Evolutionary conservation across 92 coral and sea anemone species (phyloP).

Genomic region (Bergia puertoricense): DNA sequence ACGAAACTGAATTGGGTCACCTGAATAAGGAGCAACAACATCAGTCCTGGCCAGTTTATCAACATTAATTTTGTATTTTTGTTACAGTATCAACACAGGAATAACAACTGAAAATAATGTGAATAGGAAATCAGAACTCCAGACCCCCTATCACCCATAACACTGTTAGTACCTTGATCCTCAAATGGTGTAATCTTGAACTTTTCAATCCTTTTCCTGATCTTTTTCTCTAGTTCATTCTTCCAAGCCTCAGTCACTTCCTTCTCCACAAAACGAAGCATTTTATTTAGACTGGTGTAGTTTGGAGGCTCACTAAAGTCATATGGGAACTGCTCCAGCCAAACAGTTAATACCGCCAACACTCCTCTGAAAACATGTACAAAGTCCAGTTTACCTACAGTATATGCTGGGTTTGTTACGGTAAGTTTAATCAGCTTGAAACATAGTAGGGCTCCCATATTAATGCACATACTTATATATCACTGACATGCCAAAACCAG

Average conservation of each 20-base stretch:
- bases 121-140: too few species aligned
- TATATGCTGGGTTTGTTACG: too few species aligned
- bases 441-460: too few species aligned
- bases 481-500: too few species aligned
- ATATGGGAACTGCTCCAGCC: constrained; percentile 89
- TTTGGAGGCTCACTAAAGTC: constrained; percentile 84
- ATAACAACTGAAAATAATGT: too few species aligned
- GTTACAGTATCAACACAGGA: too few species aligned
- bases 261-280: constrained; percentile 69
- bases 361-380: constrained; percentile 64
- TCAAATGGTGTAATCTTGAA: constrained; percentile 80
- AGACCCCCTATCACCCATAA: not conserved
- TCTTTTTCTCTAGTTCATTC: constrained; percentile 78
- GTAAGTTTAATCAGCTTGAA: too few species aligned
- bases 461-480: too few species aligned
- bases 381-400: not conserved
- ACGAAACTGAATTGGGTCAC: constrained; percentile 62
- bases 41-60: not conserved
- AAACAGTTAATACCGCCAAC: constrained; percentile 74
- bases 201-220: constrained; percentile 74
- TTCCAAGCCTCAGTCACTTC: constrained; percentile 58
- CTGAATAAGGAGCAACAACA: constrained; percentile 14
- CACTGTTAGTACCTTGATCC: constrained; percentile 58
- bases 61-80: too few species aligned
- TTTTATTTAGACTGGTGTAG: constrained; percentile 62